Conservation (phyloP, 2,888 invertebrate genomes). For the Eledone cirrhosa region DNA sequence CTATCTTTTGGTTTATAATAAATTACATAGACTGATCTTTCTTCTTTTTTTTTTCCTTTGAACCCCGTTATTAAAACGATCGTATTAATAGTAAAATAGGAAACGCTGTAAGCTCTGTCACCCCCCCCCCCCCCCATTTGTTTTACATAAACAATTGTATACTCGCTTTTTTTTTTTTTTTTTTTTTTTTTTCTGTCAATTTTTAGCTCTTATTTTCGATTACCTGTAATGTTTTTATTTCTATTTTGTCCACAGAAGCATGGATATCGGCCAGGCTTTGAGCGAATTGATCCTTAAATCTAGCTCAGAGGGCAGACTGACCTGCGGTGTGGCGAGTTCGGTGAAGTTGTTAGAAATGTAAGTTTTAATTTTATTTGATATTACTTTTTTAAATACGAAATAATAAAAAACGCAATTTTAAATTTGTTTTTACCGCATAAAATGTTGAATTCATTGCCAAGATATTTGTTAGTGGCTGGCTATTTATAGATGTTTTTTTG, state of each 20-base stretch:
- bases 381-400: not conserved
- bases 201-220: not conserved
- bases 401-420: too few species aligned
- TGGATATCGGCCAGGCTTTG: not conserved
- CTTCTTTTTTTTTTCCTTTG: too few species aligned
- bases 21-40: too few species aligned
- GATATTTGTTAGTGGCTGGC: too few species aligned
- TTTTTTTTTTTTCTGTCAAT: too few species aligned
- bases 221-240: not conserved
- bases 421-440: too few species aligned
- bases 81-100: not conserved
- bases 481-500: too few species aligned
- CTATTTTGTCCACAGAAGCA: not conserved
- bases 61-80: too few species aligned
- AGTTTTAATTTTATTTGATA: not conserved
- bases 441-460: too few species aligned
- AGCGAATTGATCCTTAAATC: constrained; percentile 1
- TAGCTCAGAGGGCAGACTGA: not conserved
- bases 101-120: not conserved
- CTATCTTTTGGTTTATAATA: too few species aligned
- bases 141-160: too few species aligned
- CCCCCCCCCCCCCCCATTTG: not conserved
- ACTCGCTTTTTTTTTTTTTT: too few species aligned
- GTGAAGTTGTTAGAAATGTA: constrained; percentile 19
- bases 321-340: constrained; percentile 15